Evolutionary conservation across 2,113 vertebrate species (phyloP), one percentile per base, ranked within the genome.

Genomic region (Calidris pugnax): DNA sequence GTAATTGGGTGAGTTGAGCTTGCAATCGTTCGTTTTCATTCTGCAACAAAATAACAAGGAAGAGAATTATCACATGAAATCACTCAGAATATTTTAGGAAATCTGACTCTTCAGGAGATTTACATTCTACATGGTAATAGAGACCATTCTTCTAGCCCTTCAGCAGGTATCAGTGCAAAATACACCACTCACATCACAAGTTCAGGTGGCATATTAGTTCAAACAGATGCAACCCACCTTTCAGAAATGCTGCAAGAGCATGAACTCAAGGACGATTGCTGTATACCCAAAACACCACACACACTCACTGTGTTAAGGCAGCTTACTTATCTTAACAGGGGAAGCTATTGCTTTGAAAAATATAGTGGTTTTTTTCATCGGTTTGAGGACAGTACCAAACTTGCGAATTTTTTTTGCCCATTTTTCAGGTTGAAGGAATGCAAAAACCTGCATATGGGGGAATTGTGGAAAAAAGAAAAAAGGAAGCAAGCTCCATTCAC

Each of bases 1-100:
- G 98, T 24, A 98, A 35, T 2, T 96, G 98, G 51, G 96, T 76
- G 7, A 99, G 96, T 6, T 99, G 99, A 68, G 96, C 91, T 88
- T 99, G 99, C 8, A 99, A 98, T 56, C 98, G 98, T 74, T 99
- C 99, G 0, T 98, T 98, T 91, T 99, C 99, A 26, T 97, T 98
- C 99, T 99, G 98, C 32, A 96, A 89, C 5, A 91, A 87, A 96
- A 80, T 6, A 86, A 23, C 2, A 9, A 55, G 1, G 3, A 80
- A 83, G 28, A 89, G n/a, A 28, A 80, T 82, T 68, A 88, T 2
- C 45, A 55, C 41, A 27, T 12, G 39, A 7, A 30, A 37, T 45
- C 16, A 50, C 26, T 18, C 57, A 71, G 43, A 85, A 57, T 1
- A 77, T 28, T 8, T 2, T 0, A 21, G 69, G 20, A 84, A 67